These are phyloP conservation scores for Phaedon cochleariae DNA, from an alignment of 2,888 invertebrate genomes.

Conservation along the genomic window DNA sequence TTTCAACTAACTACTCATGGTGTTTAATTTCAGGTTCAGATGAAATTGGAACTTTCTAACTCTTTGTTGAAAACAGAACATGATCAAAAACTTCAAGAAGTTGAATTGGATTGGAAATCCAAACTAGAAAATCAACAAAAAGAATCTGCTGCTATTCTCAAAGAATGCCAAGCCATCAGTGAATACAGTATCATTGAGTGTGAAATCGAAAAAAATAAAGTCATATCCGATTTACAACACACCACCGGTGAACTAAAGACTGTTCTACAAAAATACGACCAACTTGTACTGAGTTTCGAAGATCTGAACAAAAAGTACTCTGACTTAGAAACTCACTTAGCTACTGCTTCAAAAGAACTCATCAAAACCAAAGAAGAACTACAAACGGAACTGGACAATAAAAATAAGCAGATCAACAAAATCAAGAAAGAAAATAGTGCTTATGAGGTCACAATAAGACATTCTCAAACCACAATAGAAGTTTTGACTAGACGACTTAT, in stretches of 20 bases:
- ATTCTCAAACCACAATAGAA: conserved; percentile 68
- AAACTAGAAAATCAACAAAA: conserved; percentile 61
- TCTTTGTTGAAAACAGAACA: conserved; percentile 57
- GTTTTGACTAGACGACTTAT: conserved; percentile 67
- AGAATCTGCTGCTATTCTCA: conserved; percentile 63
- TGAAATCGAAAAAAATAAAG: conserved; percentile 65
- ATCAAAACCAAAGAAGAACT: conserved; percentile 36
- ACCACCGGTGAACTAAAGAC: conserved; percentile 39
- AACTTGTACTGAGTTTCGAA: conserved; percentile 37
- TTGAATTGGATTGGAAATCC: conserved; percentile 60
- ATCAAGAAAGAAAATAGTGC: conserved; percentile 65
- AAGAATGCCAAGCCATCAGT: conserved; percentile 66
- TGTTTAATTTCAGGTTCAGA: conserved; percentile 48
- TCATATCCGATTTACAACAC: conserved; percentile 54
- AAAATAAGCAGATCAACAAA: conserved; percentile 63
- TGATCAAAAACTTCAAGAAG: conserved; percentile 61
- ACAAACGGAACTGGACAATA: conserved; percentile 32
- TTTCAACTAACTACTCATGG: neutral
- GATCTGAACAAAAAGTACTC: conserved; percentile 33
- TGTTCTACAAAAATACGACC: conserved; percentile 40
- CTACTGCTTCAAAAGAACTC: conserved; percentile 39
- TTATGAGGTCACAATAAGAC: conserved; percentile 69
- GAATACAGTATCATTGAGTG: conserved; percentile 66
- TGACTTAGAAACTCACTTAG: neutral
- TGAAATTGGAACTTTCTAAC: conserved; percentile 49